These are phyloP conservation scores for Atethmia centrago DNA, from an alignment of 2,888 invertebrate genomes.

Conservation along the genomic window DNA sequence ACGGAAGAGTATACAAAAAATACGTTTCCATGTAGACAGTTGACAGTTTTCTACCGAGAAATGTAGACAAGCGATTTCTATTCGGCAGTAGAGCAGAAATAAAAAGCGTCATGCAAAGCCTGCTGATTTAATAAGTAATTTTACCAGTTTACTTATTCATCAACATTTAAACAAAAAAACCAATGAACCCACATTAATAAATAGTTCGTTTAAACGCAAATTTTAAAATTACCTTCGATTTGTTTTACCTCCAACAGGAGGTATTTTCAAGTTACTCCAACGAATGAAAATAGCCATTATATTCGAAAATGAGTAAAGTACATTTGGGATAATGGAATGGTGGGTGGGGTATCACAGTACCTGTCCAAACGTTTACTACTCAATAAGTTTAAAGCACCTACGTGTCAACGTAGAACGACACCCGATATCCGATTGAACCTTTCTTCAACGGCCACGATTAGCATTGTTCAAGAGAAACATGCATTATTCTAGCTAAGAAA, in stretches of 20 bases:
- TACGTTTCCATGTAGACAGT: too few species aligned
- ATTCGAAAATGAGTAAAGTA: neutral
- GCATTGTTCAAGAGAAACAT: constrained; percentile 14
- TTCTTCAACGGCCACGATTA: neutral
- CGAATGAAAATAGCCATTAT: neutral
- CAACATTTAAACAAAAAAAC: too few species aligned
- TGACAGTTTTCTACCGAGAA: too few species aligned
- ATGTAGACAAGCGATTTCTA: too few species aligned
- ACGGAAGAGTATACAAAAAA: too few species aligned
- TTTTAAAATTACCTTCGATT: neutral
- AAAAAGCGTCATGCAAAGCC: too few species aligned
- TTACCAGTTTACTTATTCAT: too few species aligned
- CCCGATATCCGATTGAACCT: neutral
- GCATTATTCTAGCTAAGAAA: neutral
- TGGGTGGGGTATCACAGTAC: neutral
- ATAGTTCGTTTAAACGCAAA: too few species aligned
- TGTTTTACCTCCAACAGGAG: neutral
- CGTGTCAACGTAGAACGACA: neutral
- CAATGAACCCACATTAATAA: too few species aligned
- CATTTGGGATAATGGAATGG: constrained; percentile 2
- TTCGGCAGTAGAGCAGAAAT: too few species aligned
- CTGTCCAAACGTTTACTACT: neutral
- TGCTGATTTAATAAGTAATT: too few species aligned
- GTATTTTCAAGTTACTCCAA: neutral
- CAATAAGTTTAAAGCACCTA: neutral